Percentiles rank a stretch among this genome's conserved stretches.
phyloP scores from a whole-genome alignment of 2,888 invertebrate species.

The Drosophila pullipes region DNA sequence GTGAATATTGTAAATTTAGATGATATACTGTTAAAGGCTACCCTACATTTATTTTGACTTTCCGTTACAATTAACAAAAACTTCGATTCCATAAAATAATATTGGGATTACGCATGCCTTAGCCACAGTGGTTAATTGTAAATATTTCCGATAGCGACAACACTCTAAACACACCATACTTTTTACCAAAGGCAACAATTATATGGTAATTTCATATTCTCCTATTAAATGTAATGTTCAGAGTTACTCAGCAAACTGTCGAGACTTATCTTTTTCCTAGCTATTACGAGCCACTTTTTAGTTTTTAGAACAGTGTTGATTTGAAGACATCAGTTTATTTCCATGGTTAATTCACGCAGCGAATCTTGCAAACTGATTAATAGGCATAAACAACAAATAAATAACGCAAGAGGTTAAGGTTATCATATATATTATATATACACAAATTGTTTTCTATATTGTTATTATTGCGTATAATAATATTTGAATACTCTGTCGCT shows the following conservation, averaged over 20 bases:
- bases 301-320: background rate
- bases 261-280: background rate
- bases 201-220: background rate
- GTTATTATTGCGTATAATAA: background rate
- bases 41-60: background rate
- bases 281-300: background rate
- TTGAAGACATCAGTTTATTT: background rate
- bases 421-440: conserved; percentile 27
- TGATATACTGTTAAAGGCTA: background rate
- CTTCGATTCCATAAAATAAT: background rate
- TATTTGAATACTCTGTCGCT: background rate
- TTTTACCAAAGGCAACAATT: background rate
- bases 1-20: background rate
- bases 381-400: conserved; percentile 8
- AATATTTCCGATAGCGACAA: background rate
- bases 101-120: background rate
- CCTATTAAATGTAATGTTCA: background rate
- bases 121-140: background rate
- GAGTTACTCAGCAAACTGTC: too few relatives aligned
- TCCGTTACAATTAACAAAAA: background rate
- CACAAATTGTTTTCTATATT: background rate
- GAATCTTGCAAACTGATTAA: conserved; percentile 23
- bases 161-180: background rate
- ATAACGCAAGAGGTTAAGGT: conserved; percentile 36
- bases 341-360: background rate